Percentiles rank a stretch among this genome's conserved stretches.
Conservation (phyloP, 1,140 invertebrate genomes). For the Centruroides sculpturatus region DNA sequence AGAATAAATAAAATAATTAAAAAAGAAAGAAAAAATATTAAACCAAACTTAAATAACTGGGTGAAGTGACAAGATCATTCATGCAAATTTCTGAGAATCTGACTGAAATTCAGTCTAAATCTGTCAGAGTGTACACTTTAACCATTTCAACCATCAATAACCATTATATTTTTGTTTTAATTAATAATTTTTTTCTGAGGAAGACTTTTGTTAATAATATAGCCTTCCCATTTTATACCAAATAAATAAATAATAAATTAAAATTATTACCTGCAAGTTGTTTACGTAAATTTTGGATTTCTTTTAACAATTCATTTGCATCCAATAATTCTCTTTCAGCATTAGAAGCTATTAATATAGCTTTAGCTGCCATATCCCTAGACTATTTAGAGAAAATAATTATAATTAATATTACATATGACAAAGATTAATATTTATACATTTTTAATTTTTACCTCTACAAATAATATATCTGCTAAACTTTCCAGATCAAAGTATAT, state of each 20-base stretch:
- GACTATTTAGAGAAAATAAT: slow-evolving; percentile 1
- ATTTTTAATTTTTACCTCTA: slow-evolving; percentile 4
- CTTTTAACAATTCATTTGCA: slow-evolving; percentile 37
- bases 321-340: slow-evolving; percentile 39
- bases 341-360: slow-evolving; percentile 6
- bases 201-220: too few relatives aligned
- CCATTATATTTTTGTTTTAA: too few relatives aligned
- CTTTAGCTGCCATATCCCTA: slow-evolving; percentile 9
- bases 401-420: not conserved
- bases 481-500: slow-evolving; percentile 19
- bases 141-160: too few relatives aligned
- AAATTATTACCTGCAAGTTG: slow-evolving; percentile 7
- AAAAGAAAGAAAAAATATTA: too few relatives aligned
- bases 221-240: too few relatives aligned
- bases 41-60: too few relatives aligned
- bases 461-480: slow-evolving; percentile 15
- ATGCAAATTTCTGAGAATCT: too few relatives aligned
- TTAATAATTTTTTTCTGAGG: too few relatives aligned
- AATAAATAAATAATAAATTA: not conserved
- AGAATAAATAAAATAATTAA: too few relatives aligned
- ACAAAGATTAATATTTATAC: not conserved
- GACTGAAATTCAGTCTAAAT: too few relatives aligned
- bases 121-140: too few relatives aligned
- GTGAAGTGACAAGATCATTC: too few relatives aligned
- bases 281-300: slow-evolving; percentile 33